Base-by-base conservation (phyloP, 2,797 vertebrate genomes). In the Micromesistius poutassou region DNA sequence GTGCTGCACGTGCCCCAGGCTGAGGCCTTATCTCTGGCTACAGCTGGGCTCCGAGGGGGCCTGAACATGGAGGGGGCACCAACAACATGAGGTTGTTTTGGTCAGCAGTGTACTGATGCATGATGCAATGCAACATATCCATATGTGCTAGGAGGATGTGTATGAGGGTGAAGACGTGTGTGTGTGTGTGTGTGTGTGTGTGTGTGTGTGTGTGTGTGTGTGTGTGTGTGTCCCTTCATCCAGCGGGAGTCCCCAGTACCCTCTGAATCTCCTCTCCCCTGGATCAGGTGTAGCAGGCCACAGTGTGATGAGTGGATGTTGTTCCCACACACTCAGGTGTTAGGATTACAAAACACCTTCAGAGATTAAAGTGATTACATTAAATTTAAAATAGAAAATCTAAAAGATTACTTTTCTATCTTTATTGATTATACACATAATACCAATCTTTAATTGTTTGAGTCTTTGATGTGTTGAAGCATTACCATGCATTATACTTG, bases 21-120 rank as follows among this genome's bases (percentile, higher is more conserved):
- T 25, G 55, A 25, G 55, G 74, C 31, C 74, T 75, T 75, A 75
- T 75, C 74, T 75, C 46, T 75, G 74, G 74, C 14, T 75, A 66
- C 74, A 75, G 74, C 38, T 46, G 74, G 73, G 40, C 73, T 40
- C 35, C 13, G 19, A 28, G 70, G 70, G 70, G 70, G 70, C 68
- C 68, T 30, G 68, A 25, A 25, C 62, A 68, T 12, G n/a, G 62
- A 68, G 62, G 62, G 62, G 62, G 62, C 25, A 68, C 25, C 62
- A 13, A 28, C 25, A 68, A 68, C 62, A 68, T 13, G 9, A 28
- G 2, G 25, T 28, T 68, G 62, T 68, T 68, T 68, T 68, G 62
- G 9, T 28, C n/a, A 68, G 62, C 62, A 68, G n/a, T 28, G 55
- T 62, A 25, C 62, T 28, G 2, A 28, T 12, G 8, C n/a, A 25